Conservation (phyloP, 2,888 invertebrate genomes). For the Hirtodrosophila duncani region DNA sequence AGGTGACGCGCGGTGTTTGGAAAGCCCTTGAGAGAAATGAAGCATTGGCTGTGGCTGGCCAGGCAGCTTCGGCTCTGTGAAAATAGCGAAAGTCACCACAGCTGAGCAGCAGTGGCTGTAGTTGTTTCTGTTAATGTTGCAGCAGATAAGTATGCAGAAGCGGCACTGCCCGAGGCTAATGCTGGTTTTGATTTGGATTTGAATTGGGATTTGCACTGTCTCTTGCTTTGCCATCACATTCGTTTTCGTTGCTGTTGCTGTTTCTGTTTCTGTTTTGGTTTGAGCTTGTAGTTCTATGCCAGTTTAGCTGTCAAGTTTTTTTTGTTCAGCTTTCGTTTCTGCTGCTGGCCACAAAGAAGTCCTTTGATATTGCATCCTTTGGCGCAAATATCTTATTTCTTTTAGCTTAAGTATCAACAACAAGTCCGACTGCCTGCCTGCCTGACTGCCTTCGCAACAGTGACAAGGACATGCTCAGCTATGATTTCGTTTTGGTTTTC, state of each 20-base stretch:
- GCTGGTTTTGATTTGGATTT: constrained; percentile 36
- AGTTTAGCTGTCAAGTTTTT: constrained; percentile 58
- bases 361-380: constrained; percentile 70
- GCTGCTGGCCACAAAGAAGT: constrained; percentile 55
- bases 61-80: constrained; percentile 10
- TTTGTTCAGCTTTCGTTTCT: constrained; percentile 25
- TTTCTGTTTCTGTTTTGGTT: too few species aligned
- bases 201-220: constrained; percentile 4
- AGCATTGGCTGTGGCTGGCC: constrained; percentile 25
- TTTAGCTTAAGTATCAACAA: constrained; percentile 38
- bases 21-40: constrained; percentile 35
- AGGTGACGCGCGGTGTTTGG: too few species aligned
- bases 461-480: constrained; percentile 33
- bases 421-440: constrained; percentile 25
- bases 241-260: constrained; percentile 5
- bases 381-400: constrained; percentile 67
- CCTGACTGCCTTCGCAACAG: constrained; percentile 18
- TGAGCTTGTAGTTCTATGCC: constrained; percentile 56
- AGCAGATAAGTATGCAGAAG: constrained; percentile 19
- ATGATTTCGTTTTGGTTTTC: constrained; percentile 19
- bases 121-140: constrained; percentile 48
- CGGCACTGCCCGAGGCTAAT: constrained; percentile 6
- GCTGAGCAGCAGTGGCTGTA: constrained; percentile 1
- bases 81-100: constrained; percentile 66
- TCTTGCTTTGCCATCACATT: background rate